These are phyloP conservation scores for Drepana falcataria DNA, from an alignment of 2,888 invertebrate genomes.

Conservation along the genomic window DNA sequence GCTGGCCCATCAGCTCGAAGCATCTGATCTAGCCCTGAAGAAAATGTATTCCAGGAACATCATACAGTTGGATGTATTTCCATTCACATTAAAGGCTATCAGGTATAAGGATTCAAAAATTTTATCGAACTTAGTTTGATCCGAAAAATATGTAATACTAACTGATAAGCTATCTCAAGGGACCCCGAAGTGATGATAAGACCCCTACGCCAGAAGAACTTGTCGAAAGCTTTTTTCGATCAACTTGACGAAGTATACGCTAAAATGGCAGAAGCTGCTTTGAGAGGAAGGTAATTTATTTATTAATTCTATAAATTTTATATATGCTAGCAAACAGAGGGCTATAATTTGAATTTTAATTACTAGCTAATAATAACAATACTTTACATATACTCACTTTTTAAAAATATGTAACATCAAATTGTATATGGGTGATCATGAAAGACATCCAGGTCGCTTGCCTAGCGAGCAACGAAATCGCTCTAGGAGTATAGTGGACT, in stretches of 20 bases:
- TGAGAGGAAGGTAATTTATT: slow-evolving; percentile 72
- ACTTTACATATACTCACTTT: no score
- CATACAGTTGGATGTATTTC: slow-evolving; percentile 81
- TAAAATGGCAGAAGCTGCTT: slow-evolving; percentile 78
- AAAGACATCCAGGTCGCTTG: no score
- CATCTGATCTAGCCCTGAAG: slow-evolving; percentile 79
- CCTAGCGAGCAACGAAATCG: no score
- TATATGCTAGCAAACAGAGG: no score
- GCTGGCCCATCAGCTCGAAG: slow-evolving; percentile 84
- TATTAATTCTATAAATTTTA: slow-evolving; percentile 1
- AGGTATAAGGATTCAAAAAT: no score
- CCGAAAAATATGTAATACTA: no score
- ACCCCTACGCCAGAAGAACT: slow-evolving; percentile 81
- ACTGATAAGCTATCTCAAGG: slow-evolving; percentile 24
- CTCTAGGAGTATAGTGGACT: not conserved
- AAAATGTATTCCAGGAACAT: slow-evolving; percentile 84
- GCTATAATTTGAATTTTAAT: not conserved
- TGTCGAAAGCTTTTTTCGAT: slow-evolving; percentile 76
- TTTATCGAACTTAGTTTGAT: no score
- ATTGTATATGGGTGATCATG: no score
- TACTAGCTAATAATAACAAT: no score
- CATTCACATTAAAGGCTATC: slow-evolving; percentile 79
- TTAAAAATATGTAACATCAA: no score
- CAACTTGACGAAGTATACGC: slow-evolving; percentile 77
- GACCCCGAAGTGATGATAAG: slow-evolving; percentile 67